Percentiles rank a stretch among this genome's conserved stretches.
Conservation (phyloP, 2,888 invertebrate genomes). For the Melipona beecheii region DNA sequence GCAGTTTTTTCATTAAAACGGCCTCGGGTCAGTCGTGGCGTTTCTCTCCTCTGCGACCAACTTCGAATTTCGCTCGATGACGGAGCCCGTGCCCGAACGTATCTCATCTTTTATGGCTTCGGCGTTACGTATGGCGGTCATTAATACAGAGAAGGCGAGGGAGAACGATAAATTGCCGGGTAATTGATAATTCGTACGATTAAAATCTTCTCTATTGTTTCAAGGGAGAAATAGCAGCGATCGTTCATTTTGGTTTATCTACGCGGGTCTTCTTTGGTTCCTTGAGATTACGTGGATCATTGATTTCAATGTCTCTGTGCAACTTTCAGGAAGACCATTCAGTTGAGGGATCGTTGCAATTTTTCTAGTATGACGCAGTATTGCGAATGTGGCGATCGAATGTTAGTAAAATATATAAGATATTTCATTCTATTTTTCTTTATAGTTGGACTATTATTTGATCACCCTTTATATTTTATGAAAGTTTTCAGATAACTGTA, state of each 20-base stretch:
- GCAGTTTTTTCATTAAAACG: neutral
- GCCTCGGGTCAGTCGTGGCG: neutral
- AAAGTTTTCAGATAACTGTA: too few species aligned
- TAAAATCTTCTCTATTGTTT: neutral
- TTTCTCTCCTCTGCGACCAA: constrained; percentile 6
- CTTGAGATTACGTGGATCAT: neutral
- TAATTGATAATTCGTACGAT: neutral
- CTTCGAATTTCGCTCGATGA: neutral
- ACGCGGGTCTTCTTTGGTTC: neutral
- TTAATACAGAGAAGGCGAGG: neutral
- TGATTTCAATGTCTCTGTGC: too few species aligned
- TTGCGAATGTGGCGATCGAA: too few species aligned
- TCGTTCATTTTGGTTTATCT: neutral
- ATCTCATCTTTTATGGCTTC: constrained; percentile 1
- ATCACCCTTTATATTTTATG: too few species aligned
- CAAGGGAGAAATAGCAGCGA: neutral
- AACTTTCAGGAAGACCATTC: too few species aligned
- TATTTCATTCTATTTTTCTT: too few species aligned
- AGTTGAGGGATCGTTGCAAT: too few species aligned
- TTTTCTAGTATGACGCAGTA: too few species aligned
- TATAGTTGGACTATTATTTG: too few species aligned
- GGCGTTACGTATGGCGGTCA: neutral
- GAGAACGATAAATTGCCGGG: neutral
- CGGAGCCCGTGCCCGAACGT: constrained; percentile 4
- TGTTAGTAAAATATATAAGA: too few species aligned